Conservation (phyloP, 1,140 invertebrate species). For the Drosophila nigrodunni region DNA sequence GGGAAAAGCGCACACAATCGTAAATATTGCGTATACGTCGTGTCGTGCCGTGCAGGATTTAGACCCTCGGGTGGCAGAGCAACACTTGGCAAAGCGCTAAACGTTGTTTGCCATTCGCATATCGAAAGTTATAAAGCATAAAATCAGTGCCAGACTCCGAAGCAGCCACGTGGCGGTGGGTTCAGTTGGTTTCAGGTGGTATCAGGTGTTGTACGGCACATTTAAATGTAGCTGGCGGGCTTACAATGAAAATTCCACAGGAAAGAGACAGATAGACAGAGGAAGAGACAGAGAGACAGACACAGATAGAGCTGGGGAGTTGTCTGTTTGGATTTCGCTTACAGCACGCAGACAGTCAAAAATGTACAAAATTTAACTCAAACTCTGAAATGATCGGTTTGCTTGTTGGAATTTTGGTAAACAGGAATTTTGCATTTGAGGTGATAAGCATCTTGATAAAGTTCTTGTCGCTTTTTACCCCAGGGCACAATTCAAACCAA, state of each 20-base stretch:
- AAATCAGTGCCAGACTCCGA: constrained; percentile 72
- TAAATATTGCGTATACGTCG: constrained; percentile 73
- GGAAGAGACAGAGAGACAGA: neutral
- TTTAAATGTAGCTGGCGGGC: constrained; percentile 80
- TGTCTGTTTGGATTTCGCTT: constrained; percentile 50
- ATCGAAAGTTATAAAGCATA: constrained; percentile 82
- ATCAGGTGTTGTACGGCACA: constrained; percentile 65
- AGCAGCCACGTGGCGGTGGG: constrained; percentile 31
- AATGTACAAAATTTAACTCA: constrained; percentile 68
- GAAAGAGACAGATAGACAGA: neutral
- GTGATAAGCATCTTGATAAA: constrained; percentile 80
- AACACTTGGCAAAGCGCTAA: constrained; percentile 80
- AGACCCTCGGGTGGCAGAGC: constrained; percentile 62
- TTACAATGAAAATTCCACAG: constrained; percentile 16
- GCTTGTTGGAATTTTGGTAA: constrained; percentile 63
- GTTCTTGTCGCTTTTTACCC: constrained; percentile 33
- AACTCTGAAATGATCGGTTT: neutral
- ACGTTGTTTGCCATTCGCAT: constrained; percentile 80
- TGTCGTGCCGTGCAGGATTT: constrained; percentile 26
- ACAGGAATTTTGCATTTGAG: constrained; percentile 78
- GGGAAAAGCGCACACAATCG: constrained; percentile 33
- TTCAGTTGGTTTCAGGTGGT: neutral
- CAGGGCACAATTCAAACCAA: constrained; percentile 23
- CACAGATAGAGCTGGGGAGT: neutral
- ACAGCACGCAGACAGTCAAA: constrained; percentile 70